A percentile compares a stretch with the other conserved stretches of the same genome.
phyloP scores from a whole-genome alignment of 2,888 invertebrate species.

The Leucophenga montana region DNA sequence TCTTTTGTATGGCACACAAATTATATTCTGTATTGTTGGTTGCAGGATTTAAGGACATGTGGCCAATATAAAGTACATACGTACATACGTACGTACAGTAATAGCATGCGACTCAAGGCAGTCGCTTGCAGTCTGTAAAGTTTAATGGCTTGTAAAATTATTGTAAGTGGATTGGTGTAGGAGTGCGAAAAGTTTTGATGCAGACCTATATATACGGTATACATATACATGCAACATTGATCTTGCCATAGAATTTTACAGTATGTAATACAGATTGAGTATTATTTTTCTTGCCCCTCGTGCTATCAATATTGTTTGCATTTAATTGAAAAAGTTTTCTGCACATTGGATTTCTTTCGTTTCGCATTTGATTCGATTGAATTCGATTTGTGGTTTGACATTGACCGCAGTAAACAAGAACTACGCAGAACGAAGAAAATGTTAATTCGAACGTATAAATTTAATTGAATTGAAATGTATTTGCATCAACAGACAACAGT shows the following conservation, averaged over 20 bases:
- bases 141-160: constrained; percentile 11
- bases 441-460: constrained; percentile 28
- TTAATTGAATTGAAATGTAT: constrained; percentile 16
- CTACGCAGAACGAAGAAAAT: constrained; percentile 23
- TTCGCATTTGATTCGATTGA: background rate
- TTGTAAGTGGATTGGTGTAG: too few species aligned
- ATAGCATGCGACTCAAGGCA: too few species aligned
- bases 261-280: constrained; percentile 25
- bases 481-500: background rate
- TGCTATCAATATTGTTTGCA: constrained; percentile 27
- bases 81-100: background rate
- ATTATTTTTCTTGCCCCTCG: too few species aligned
- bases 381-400: constrained; percentile 36
- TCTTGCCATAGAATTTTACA: constrained; percentile 30
- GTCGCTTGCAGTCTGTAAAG: constrained; percentile 8
- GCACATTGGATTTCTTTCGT: constrained; percentile 12
- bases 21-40: constrained; percentile 6
- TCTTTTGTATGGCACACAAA: background rate
- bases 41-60: constrained; percentile 35
- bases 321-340: constrained; percentile 35
- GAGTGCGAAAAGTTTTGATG: too few species aligned
- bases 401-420: constrained; percentile 25
- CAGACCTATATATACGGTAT: background rate
- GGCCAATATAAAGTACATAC: background rate
- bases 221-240: constrained; percentile 5